Percentiles rank a stretch among this genome's conserved stretches.
phyloP scores from a whole-genome alignment of 2,888 invertebrate species.

The Folsomia manolachei region DNA sequence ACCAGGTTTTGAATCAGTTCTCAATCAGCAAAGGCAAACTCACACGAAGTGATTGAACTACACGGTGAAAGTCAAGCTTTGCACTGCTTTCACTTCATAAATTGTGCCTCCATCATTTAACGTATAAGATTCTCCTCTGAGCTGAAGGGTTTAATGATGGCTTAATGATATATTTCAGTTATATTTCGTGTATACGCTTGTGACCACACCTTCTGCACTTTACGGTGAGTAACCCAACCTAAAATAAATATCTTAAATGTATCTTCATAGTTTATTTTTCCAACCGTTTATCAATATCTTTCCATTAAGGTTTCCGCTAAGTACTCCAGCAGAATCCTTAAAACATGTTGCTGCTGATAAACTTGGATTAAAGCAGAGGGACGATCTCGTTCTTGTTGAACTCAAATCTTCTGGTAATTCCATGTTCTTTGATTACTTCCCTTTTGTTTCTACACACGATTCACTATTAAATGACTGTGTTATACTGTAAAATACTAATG shows the following conservation, averaged over 20 bases:
- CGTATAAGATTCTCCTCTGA: not conserved
- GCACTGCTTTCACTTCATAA: not conserved
- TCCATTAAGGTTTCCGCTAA: conserved; percentile 65
- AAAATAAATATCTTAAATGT: too few relatives aligned
- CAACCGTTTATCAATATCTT: not conserved
- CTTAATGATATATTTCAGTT: conserved; percentile 58
- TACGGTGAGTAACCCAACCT: too few relatives aligned
- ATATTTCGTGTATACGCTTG: conserved; percentile 77
- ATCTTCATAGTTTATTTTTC: not conserved
- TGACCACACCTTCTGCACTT: conserved; percentile 79
- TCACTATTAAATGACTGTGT: too few relatives aligned
- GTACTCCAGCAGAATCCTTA: conserved; percentile 69
- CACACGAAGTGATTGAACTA: not conserved
- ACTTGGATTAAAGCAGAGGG: conserved; percentile 66
- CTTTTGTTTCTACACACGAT: too few relatives aligned
- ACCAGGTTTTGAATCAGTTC: not conserved
- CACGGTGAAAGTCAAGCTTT: not conserved
- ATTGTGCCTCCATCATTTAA: not conserved
- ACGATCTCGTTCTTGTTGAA: conserved; percentile 69
- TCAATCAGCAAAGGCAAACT: not conserved
- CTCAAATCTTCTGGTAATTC: conserved; percentile 67
- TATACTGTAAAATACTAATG: too few relatives aligned
- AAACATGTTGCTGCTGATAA: conserved; percentile 72
- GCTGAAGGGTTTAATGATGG: conserved; percentile 25
- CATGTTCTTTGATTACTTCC: too few relatives aligned